phyloP scores from a whole-genome alignment of 2,113 vertebrate genomes.

The Patagioenas fasciata region DNA sequence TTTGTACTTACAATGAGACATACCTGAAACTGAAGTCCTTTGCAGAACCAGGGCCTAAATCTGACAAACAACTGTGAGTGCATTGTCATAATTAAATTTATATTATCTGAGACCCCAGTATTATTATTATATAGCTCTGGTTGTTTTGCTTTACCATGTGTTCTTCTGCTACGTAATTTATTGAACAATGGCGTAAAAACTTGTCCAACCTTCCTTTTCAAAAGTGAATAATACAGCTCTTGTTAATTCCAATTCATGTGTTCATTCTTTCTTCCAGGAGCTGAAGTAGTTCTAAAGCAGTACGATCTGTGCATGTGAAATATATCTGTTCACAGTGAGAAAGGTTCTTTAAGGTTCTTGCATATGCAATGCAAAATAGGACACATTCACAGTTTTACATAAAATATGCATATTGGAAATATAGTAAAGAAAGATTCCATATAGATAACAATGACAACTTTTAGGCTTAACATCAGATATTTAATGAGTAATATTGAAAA shows the following conservation, averaged over 20 bases:
- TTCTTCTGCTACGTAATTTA: background rate
- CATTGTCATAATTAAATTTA: background rate
- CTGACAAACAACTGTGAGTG: background rate
- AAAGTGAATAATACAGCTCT: background rate
- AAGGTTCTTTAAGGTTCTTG: background rate
- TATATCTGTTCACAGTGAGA: background rate
- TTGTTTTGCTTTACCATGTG: background rate
- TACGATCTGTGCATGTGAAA: background rate
- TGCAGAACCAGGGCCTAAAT: background rate
- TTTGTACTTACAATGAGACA: background rate
- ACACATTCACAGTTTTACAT: background rate
- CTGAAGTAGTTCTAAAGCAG: background rate
- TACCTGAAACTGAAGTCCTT: background rate
- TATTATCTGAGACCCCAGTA: background rate
- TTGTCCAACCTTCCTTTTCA: background rate
- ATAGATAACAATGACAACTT: background rate
- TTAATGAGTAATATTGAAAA: background rate
- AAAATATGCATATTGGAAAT: background rate
- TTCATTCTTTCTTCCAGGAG: background rate
- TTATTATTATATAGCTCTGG: background rate
- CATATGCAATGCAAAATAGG: background rate
- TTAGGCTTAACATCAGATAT: background rate
- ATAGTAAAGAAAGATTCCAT: background rate
- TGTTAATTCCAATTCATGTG: background rate
- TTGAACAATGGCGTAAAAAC: background rate